Evolutionary conservation across 1,140 invertebrate species (phyloP), one percentile per base, ranked within the genome.

Genomic region (Sesamia nonagrioides): DNA sequence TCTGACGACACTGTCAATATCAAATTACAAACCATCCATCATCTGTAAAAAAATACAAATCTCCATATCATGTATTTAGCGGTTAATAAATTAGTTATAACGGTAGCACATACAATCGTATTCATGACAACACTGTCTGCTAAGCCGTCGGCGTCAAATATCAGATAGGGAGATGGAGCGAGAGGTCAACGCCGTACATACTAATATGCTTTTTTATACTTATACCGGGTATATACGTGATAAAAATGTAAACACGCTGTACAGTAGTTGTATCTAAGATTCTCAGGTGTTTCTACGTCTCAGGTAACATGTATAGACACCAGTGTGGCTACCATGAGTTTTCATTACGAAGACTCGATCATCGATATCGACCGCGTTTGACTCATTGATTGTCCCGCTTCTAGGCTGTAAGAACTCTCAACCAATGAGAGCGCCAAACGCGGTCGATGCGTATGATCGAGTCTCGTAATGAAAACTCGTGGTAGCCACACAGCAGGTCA

Each of bases 1-100:
- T 9, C 1, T 13, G 9, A 54, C 6, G 52, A 54, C 17, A 9
- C 52, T 54, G 18, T 21, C 52, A 54, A 54, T 52, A 52, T 66
- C 61, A 45, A 45, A 37, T 18, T 15, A 66, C 61, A 33, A 35
- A 61, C 17, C 27, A 60, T 60, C 33, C 13, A 60, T 45, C 15
- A 45, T n/a, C 17, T 18, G 27, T 60, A 60, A 60, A 37, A 61
- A 61, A 61, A n/a, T 27, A 11, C 9, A 27, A 35, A 60, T 60
- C 13, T 27, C 27, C 15, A n/a, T 61, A 33, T 61, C 58, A 61
- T 61, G 58, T 61, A 35, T 35, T 60, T 60, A 60, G 56, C 56
- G 13, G 13, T 33, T n/a, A 13, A 15, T 35, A 35, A 42, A 60
- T 60, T 35, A 35, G 33, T 61, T 35, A 37, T 61, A 61, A 61